phyloP scores from a whole-genome alignment of 2,113 vertebrate species.

The Sitta europaea region DNA sequence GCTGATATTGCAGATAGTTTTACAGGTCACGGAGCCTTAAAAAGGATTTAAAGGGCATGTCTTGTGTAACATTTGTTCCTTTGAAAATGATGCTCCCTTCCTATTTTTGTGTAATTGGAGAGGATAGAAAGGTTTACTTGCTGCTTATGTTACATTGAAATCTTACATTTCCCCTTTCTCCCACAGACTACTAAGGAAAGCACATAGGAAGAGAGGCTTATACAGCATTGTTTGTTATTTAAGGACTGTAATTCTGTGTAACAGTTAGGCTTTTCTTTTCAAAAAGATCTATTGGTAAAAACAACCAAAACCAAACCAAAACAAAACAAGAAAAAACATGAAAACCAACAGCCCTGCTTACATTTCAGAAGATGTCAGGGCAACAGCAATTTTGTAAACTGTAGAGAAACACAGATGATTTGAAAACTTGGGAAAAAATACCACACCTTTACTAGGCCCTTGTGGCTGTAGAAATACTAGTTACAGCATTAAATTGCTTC shows the following conservation, averaged over 20 bases:
- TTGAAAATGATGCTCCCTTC: constrained; percentile 73
- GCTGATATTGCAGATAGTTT: constrained; percentile 81
- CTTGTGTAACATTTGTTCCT: constrained; percentile 73
- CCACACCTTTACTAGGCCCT: neutral
- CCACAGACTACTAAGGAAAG: constrained; percentile 50
- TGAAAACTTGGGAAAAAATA: neutral
- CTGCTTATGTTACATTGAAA: constrained; percentile 56
- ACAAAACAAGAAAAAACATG: neutral
- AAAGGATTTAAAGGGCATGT: constrained; percentile 83
- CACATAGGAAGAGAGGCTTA: neutral
- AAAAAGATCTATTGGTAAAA: constrained; percentile 15
- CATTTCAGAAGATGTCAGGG: neutral
- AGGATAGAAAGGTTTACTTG: constrained; percentile 70
- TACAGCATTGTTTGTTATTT: constrained; percentile 9
- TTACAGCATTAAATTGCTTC: neutral
- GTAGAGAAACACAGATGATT: neutral
- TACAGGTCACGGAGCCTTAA: constrained; percentile 75
- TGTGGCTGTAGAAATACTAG: neutral
- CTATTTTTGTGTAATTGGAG: constrained; percentile 72
- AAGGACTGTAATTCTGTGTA: constrained; percentile 2
- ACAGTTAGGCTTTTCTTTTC: neutral
- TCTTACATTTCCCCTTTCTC: constrained; percentile 50
- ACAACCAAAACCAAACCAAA: neutral
- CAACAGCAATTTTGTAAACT: neutral
- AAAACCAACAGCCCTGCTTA: neutral